Base-by-base conservation (phyloP, 2,888 invertebrate species). In the Oxystoma pomonae region DNA sequence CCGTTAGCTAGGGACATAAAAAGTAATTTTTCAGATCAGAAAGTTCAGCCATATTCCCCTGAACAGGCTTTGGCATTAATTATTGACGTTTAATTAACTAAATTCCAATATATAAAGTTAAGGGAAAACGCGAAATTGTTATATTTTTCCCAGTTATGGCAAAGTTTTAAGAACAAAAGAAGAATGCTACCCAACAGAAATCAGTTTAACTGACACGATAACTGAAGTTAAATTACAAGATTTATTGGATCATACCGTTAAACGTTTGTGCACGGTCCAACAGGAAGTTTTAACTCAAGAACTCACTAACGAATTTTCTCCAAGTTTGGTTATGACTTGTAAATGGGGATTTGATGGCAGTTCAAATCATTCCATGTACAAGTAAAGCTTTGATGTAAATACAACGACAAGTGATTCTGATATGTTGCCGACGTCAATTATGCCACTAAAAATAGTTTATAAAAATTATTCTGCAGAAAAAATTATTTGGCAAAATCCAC, bases 41-140 rank as follows among this genome's bases (percentile, higher is more conserved):
- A 22, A 65, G 53, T 18, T 18, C 50, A 2, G 35, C 20, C 5
- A 58, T 56, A 56, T 50, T 16, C 20, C 18, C 55, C 55, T 16
- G 55, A 55, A 55, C 17, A 55, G 18, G 55, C 18, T 12, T 55
- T 55, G 18, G 55, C 55, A 17, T 55, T 55, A 55, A 9, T 18
- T 17, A 19, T 55, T 16, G 55, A 55, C 16, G 18, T 7, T 17
- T 17, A 55, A 18, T 16, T 55, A 20, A 55, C 2, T 16, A 55
- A 55, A 55, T 18, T 19, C 17, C 55, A 55, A 20, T 55, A 55
- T 18, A 18, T 55, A 16, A 55, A 55, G 55, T 16, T 55, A 12
- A 18, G 19, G 18, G 20, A 55, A 19, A 16, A 20, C 16, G 18
- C 18, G 55, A 55, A 55, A 17, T 35, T 35, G 35, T 12, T 3